Conservation (phyloP, 2,888 invertebrate genomes). For the Andrena flavipes region DNA sequence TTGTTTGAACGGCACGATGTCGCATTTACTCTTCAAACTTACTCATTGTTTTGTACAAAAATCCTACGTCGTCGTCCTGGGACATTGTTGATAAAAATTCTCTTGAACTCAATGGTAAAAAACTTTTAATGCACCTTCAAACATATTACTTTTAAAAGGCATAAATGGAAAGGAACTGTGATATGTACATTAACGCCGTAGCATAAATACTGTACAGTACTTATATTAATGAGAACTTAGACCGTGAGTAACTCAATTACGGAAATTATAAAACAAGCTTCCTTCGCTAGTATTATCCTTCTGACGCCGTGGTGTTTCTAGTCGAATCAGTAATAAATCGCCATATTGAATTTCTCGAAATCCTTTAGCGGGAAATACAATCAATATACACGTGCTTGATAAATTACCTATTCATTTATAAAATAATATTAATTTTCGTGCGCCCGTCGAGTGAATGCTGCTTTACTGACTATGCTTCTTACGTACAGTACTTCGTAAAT, state of each 20-base stretch:
- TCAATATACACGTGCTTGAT: constrained; percentile 28
- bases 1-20: not conserved
- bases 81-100: constrained; percentile 74
- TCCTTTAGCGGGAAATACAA: constrained; percentile 72
- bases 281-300: constrained; percentile 62
- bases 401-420: constrained; percentile 31
- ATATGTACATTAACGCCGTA: constrained; percentile 1
- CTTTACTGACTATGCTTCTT: no score
- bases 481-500: no score
- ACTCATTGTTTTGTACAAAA: constrained; percentile 84
- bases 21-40: constrained; percentile 67
- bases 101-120: constrained; percentile 27
- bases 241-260: constrained; percentile 11
- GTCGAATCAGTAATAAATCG: constrained; percentile 56
- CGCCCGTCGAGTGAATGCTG: not conserved
- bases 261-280: constrained; percentile 30
- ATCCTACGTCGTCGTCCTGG: constrained; percentile 83
- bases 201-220: constrained; percentile 16
- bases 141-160: constrained; percentile 24
- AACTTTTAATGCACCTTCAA: constrained; percentile 14
- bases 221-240: constrained; percentile 11
- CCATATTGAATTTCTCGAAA: constrained; percentile 66
- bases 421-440: not conserved
- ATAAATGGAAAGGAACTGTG: constrained; percentile 18
- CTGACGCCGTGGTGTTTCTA: constrained; percentile 53